phyloP scores from a whole-genome alignment of 2,888 invertebrate species.

The Cistogaster globosa region DNA sequence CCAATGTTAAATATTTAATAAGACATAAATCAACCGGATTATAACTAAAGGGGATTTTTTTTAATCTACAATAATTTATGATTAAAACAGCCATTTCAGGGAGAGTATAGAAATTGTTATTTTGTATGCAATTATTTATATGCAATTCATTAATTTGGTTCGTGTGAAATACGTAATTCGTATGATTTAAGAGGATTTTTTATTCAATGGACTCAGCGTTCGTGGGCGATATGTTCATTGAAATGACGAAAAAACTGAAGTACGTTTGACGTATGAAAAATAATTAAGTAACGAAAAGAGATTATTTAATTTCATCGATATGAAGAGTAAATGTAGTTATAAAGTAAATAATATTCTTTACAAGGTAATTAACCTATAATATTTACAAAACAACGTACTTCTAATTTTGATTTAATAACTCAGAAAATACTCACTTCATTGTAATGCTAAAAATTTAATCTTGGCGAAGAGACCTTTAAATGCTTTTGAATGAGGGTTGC shows the following conservation, averaged over 20 bases:
- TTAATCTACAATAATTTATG: constrained; percentile 23
- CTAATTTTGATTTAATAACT: too few species aligned
- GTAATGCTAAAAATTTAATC: too few species aligned
- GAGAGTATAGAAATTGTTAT: not conserved
- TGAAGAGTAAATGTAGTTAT: too few species aligned
- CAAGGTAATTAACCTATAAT: too few species aligned
- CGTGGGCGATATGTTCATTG: constrained; percentile 55
- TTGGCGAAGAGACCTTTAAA: too few species aligned
- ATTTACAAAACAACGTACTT: too few species aligned
- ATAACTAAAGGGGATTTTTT: constrained; percentile 36
- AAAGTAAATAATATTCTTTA: too few species aligned
- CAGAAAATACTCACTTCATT: too few species aligned
- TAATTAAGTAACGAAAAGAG: not conserved
- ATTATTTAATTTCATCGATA: not conserved
- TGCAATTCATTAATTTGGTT: constrained; percentile 16
- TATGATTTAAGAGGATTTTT: not conserved
- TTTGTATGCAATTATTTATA: constrained; percentile 15
- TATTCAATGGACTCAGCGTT: not conserved
- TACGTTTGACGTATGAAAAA: not conserved
- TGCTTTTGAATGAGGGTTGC: too few species aligned
- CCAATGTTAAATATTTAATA: constrained; percentile 71
- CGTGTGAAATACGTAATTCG: not conserved
- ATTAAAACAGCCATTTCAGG: constrained; percentile 5
- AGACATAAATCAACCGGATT: constrained; percentile 65
- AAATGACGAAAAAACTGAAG: constrained; percentile 2